These are phyloP conservation scores for Hybos culiciformis DNA, from an alignment of 2,888 invertebrate species.

Conservation along the genomic window DNA sequence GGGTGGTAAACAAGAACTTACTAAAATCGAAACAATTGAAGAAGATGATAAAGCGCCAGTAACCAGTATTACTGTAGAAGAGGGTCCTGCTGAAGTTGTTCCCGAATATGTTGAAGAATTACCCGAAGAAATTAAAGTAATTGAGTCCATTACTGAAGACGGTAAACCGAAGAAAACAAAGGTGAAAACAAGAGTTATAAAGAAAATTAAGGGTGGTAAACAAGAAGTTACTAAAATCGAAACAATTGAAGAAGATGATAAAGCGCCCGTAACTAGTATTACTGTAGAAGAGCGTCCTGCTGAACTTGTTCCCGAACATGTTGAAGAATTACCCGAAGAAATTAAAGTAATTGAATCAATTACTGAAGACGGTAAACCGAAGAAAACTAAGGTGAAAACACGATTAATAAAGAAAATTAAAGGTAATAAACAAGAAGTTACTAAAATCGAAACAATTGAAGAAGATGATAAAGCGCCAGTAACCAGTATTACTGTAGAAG, in stretches of 20 bases:
- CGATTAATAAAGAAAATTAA: slow-evolving; percentile 27
- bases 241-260: slow-evolving; percentile 32
- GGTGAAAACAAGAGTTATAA: slow-evolving; percentile 17
- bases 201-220: slow-evolving; percentile 22
- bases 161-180: slow-evolving; percentile 27
- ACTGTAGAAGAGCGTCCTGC: slow-evolving; percentile 17
- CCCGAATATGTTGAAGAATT: slow-evolving; percentile 21
- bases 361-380: slow-evolving; percentile 30
- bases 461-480: slow-evolving; percentile 25
- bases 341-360: slow-evolving; percentile 33
- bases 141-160: slow-evolving; percentile 17
- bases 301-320: slow-evolving; percentile 23
- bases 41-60: slow-evolving; percentile 25
- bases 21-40: slow-evolving; percentile 26
- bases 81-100: slow-evolving; percentile 14
- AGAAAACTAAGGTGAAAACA: slow-evolving; percentile 22
- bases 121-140: slow-evolving; percentile 25
- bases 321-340: slow-evolving; percentile 23
- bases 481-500: slow-evolving; percentile 20
- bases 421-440: slow-evolving; percentile 28
- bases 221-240: slow-evolving; percentile 33
- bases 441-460: slow-evolving; percentile 28
- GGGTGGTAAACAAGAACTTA: slow-evolving; percentile 23
- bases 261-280: slow-evolving; percentile 30
- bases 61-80: slow-evolving; percentile 19